A percentile compares a stretch with the other conserved stretches of the same genome.
phyloP scores from a whole-genome alignment of 1,140 invertebrate species.

The Pygmarrhopalites habei region DNA sequence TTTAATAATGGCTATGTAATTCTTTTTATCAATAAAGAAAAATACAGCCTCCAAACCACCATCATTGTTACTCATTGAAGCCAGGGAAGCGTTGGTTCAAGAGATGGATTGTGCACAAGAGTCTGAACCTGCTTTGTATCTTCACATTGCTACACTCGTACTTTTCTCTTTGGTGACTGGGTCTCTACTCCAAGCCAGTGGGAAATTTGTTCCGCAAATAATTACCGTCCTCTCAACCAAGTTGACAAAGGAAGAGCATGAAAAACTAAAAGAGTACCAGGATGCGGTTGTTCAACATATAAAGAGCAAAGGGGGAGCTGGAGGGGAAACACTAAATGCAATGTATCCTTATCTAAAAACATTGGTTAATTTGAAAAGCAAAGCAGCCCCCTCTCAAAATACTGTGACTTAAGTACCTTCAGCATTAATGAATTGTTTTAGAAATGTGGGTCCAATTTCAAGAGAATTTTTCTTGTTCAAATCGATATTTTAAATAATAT shows the following conservation, averaged over 20 bases:
- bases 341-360: slow-evolving; percentile 20
- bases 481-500: no score
- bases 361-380: slow-evolving; percentile 7
- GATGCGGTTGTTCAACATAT: slow-evolving; percentile 62
- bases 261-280: slow-evolving; percentile 65
- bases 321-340: slow-evolving; percentile 49
- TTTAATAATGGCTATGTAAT: no score
- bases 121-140: slow-evolving; percentile 68
- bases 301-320: slow-evolving; percentile 83
- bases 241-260: slow-evolving; percentile 81
- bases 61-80: slow-evolving; percentile 60
- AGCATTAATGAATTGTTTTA: no score
- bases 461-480: no score
- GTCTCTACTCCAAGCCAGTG: slow-evolving; percentile 79
- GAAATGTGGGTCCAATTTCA: no score
- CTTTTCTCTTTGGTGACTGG: slow-evolving; percentile 74
- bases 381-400: background rate
- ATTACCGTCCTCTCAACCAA: slow-evolving; percentile 65
- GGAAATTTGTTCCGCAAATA: slow-evolving; percentile 77
- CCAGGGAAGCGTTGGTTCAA: slow-evolving; percentile 70
- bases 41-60: slow-evolving; percentile 65
- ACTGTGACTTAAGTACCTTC: no score
- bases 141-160: slow-evolving; percentile 72
- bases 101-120: slow-evolving; percentile 57
- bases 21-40: no score